These are phyloP conservation scores for Netelia inedita DNA, from an alignment of 2,888 invertebrate species.

Conservation along the genomic window DNA sequence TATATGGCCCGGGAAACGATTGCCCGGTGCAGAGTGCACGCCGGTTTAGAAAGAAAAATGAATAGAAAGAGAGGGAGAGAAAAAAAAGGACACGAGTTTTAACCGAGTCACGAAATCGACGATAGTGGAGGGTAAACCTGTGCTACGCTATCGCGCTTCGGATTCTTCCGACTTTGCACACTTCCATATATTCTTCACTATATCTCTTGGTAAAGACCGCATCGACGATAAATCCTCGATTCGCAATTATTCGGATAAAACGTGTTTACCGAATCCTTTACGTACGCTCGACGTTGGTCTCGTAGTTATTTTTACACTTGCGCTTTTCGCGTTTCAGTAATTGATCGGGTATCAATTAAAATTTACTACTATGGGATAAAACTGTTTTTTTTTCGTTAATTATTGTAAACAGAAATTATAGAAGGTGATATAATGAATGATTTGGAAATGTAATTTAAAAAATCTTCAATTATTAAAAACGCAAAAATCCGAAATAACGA, in stretches of 20 bases:
- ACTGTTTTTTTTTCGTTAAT: not conserved
- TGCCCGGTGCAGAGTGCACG: constrained; percentile 39
- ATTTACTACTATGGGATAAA: not conserved
- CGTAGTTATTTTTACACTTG: not conserved
- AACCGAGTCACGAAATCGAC: constrained; percentile 59
- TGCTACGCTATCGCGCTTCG: constrained; percentile 25
- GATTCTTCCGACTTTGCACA: constrained; percentile 30
- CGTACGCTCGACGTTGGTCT: too few species aligned
- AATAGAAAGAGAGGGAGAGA: not conserved
- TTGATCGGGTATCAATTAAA: not conserved
- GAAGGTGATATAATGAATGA: too few species aligned
- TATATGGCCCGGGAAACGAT: constrained; percentile 50
- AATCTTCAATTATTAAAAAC: too few species aligned
- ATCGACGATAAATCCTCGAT: constrained; percentile 41
- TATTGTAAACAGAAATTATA: not conserved
- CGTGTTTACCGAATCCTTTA: not conserved
- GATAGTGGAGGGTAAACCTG: constrained; percentile 32
- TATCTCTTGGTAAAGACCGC: not conserved
- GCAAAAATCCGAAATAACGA: too few species aligned
- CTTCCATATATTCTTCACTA: constrained; percentile 35
- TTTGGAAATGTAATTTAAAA: too few species aligned
- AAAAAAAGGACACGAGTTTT: constrained; percentile 23
- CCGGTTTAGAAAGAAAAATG: not conserved
- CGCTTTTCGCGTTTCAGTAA: not conserved
- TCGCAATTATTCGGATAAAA: constrained; percentile 3